Evolutionary conservation across 2,113 vertebrate genomes (phyloP).

Genomic region (Rhea americana): DNA sequence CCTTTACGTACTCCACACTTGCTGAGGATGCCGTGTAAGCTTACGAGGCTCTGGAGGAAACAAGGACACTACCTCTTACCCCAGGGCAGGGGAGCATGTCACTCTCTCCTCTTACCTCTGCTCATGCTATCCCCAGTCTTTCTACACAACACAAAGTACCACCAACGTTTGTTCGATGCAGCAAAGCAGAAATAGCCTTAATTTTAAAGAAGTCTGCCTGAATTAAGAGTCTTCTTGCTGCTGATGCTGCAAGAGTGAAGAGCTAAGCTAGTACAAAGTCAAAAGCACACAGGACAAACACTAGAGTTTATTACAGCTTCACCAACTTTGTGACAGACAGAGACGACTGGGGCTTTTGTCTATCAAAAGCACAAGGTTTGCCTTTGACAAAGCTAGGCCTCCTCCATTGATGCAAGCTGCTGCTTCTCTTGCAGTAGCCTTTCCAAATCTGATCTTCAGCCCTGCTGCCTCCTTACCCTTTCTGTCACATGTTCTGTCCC

Average conservation of each 20-base stretch:
- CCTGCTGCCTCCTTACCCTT: neutral
- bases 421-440: neutral
- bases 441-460: neutral
- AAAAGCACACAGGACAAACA: neutral
- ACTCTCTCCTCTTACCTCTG: neutral
- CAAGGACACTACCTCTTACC: neutral
- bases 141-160: fast-evolving
- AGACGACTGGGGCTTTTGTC: neutral
- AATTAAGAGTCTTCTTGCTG: neutral
- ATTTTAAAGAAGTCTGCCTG: neutral
- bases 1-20: fast-evolving
- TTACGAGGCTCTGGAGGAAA: neutral
- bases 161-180: neutral
- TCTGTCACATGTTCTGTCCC: neutral
- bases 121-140: neutral
- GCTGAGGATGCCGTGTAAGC: fast-evolving
- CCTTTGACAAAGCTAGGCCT: neutral
- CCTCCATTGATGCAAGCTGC: neutral
- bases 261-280: neutral
- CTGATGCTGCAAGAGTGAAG: neutral
- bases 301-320: neutral
- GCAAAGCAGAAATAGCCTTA: neutral
- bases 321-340: neutral
- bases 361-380: neutral
- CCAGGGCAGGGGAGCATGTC: neutral